These are phyloP conservation scores for Eudasyphora cyanicolor DNA, from an alignment of 2,888 invertebrate genomes.

Conservation along the genomic window DNA sequence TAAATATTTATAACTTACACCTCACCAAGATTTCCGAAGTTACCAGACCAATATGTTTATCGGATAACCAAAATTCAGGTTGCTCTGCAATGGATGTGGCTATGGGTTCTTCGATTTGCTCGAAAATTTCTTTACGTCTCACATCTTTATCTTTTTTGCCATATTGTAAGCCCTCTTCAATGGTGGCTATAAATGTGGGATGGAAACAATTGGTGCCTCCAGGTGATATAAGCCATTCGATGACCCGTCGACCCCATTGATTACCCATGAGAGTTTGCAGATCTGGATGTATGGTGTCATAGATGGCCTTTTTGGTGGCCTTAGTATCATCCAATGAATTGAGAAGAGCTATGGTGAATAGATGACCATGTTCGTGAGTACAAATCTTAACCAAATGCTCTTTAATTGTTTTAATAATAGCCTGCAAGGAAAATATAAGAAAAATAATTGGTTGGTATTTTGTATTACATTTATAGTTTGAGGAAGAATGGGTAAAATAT, in stretches of 20 bases:
- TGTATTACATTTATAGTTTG: too few species aligned
- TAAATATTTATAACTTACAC: slow-evolving; percentile 80
- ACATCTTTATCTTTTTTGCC: slow-evolving; percentile 87
- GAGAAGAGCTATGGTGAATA: slow-evolving; percentile 89
- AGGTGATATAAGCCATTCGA: slow-evolving; percentile 93
- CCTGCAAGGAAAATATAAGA: slow-evolving; percentile 81
- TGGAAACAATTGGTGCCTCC: slow-evolving; percentile 90
- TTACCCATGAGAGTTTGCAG: slow-evolving; percentile 86
- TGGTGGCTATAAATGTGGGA: slow-evolving; percentile 87
- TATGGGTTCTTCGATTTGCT: slow-evolving; percentile 83
- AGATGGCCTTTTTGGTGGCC: slow-evolving; percentile 90
- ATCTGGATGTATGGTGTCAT: slow-evolving; percentile 85
- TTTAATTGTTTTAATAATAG: slow-evolving; percentile 93
- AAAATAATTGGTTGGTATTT: too few species aligned
- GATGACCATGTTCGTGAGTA: slow-evolving; percentile 92
- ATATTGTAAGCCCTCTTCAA: slow-evolving; percentile 88
- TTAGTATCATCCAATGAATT: slow-evolving; percentile 96
- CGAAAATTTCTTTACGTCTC: slow-evolving; percentile 86
- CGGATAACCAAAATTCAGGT: slow-evolving; percentile 85
- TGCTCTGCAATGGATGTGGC: slow-evolving; percentile 82
- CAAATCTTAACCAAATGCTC: slow-evolving; percentile 90
- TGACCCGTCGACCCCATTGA: slow-evolving; percentile 91
- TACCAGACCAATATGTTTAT: slow-evolving; percentile 85
- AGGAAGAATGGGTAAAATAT: too few species aligned
- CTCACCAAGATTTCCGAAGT: slow-evolving; percentile 86